phyloP scores from a whole-genome alignment of 2,888 invertebrate species.

The Gasteruption jaculator region DNA sequence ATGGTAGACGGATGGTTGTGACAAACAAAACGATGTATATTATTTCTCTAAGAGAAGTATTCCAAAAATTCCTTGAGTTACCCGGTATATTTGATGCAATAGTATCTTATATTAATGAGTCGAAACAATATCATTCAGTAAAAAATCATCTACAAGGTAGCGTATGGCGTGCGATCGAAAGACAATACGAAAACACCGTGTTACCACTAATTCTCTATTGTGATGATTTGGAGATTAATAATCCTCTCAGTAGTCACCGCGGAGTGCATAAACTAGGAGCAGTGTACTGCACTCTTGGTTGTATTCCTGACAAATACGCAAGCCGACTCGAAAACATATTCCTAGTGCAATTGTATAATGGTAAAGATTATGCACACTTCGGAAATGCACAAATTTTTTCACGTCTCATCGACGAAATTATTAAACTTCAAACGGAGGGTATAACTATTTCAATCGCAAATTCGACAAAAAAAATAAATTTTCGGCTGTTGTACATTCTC shows the following conservation, averaged over 20 bases:
- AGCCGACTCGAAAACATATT: slow-evolving; percentile 26
- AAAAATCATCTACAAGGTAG: slow-evolving; percentile 13
- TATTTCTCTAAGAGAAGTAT: slow-evolving; percentile 18
- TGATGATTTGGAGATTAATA: slow-evolving; percentile 27
- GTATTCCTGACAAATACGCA: slow-evolving; percentile 19
- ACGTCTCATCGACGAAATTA: slow-evolving; percentile 17
- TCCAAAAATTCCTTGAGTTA: slow-evolving; percentile 22
- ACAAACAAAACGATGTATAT: slow-evolving; percentile 13
- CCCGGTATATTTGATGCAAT: slow-evolving; percentile 20
- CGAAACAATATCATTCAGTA: slow-evolving; percentile 13
- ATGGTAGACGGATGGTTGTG: too few relatives aligned
- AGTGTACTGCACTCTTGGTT: slow-evolving; percentile 20
- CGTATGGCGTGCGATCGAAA: slow-evolving; percentile 16
- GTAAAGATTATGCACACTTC: slow-evolving; percentile 15
- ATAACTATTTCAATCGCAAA: slow-evolving; percentile 15
- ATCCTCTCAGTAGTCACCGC: slow-evolving; percentile 21
- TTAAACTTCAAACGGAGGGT: slow-evolving; percentile 17
- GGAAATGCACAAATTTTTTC: slow-evolving; percentile 20
- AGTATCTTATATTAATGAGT: slow-evolving; percentile 13
- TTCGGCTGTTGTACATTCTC: slow-evolving; percentile 14
- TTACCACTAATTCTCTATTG: slow-evolving; percentile 20
- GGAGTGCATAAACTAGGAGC: slow-evolving; percentile 25
- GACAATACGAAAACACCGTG: slow-evolving; percentile 15
- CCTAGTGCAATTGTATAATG: slow-evolving; percentile 23
- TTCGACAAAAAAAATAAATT: slow-evolving; percentile 8